Evolutionary conservation across 2,113 vertebrate genomes (phyloP).

Genomic region (Meles meles): DNA sequence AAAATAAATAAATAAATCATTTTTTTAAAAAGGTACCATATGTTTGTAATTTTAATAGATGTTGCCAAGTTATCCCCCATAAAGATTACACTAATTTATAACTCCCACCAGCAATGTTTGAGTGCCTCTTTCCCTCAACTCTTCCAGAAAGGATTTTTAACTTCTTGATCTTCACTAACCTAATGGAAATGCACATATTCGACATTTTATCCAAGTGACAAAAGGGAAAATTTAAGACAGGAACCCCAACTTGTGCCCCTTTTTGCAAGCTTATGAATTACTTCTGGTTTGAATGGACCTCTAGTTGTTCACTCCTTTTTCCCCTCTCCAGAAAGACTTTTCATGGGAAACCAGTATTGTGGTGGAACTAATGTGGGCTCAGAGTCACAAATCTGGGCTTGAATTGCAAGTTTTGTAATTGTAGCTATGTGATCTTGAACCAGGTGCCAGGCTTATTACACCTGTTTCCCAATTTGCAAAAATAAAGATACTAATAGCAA

Average conservation of each 20-base stretch:
- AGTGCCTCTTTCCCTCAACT: background rate
- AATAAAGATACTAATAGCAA: background rate
- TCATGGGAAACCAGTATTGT: background rate
- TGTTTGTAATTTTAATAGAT: background rate
- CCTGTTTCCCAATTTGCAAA: constrained; percentile 39
- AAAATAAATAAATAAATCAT: background rate
- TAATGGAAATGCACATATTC: constrained; percentile 8
- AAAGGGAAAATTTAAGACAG: constrained; percentile 38
- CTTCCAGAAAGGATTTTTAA: background rate
- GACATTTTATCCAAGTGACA: constrained; percentile 13
- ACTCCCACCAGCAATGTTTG: background rate
- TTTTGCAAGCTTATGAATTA: constrained; percentile 1
- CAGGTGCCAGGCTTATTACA: background rate
- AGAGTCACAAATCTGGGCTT: background rate
- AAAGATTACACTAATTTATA: background rate
- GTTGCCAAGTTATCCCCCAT: background rate
- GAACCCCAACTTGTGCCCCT: background rate
- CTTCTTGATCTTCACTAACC: constrained; percentile 10
- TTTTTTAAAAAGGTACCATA: background rate
- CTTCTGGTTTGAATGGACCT: background rate
- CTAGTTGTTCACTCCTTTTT: background rate
- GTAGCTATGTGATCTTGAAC: background rate
- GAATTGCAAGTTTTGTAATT: background rate
- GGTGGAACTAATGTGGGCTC: background rate
- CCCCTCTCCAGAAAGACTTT: background rate